Conservation (phyloP, 2,888 invertebrate genomes). For the Apamea crenata region DNA sequence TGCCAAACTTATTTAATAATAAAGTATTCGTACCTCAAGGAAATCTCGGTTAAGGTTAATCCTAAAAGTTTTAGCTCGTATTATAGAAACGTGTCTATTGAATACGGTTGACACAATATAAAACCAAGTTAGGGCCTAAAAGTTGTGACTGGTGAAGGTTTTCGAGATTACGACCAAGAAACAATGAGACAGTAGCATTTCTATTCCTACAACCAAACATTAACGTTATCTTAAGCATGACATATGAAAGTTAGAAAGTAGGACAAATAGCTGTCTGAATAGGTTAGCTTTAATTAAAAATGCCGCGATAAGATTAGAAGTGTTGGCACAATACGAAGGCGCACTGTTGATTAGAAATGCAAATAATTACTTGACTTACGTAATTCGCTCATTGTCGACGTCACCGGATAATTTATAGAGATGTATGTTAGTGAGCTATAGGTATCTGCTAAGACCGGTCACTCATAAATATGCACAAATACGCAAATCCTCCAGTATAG, state of each 20-base stretch:
- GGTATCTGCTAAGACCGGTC: background rate
- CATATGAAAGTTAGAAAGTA: slow-evolving; percentile 34
- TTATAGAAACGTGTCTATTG: background rate
- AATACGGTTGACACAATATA: background rate
- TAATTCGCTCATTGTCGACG: slow-evolving; percentile 31
- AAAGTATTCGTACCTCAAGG: background rate
- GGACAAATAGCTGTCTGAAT: slow-evolving; percentile 21
- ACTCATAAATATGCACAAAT: slow-evolving; percentile 2
- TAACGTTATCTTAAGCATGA: slow-evolving; percentile 1
- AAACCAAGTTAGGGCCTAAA: background rate
- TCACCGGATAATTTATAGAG: slow-evolving; percentile 24
- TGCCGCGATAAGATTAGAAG: slow-evolving; percentile 43
- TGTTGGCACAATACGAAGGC: slow-evolving; percentile 12
- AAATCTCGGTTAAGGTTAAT: background rate
- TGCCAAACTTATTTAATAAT: background rate
- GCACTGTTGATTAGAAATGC: slow-evolving; percentile 37
- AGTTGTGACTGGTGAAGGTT: background rate
- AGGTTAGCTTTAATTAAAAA: slow-evolving; percentile 50
- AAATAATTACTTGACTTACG: slow-evolving; percentile 48
- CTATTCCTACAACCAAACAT: background rate
- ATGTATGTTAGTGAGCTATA: background rate
- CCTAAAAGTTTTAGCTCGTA: background rate
- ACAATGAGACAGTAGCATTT: background rate
- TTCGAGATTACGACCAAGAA: background rate
- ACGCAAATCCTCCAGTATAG: background rate